Percentiles rank a stretch among this genome's conserved stretches.
These are phyloP conservation scores for Phaonia tiefii DNA, from an alignment of 2,888 invertebrate species.

Conservation along the genomic window DNA sequence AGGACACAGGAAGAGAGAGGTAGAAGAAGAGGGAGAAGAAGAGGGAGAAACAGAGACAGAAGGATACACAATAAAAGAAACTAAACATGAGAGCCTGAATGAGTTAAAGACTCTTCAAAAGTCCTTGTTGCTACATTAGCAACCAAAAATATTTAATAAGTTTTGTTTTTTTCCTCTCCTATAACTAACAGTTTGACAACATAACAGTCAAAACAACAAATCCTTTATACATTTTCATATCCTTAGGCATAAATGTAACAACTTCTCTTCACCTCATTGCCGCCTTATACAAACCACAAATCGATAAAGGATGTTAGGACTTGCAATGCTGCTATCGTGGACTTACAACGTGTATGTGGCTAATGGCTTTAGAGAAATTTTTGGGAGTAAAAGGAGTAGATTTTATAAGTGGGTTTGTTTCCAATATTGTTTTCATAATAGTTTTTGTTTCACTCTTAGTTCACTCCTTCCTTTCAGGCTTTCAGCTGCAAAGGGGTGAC, in stretches of 20 bases:
- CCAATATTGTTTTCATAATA: background rate
- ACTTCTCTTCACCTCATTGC: too few species aligned
- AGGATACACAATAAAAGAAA: too few species aligned
- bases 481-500: background rate
- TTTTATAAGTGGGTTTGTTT: background rate
- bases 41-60: background rate
- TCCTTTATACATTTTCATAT: constrained; percentile 5
- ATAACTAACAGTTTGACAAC: constrained; percentile 3
- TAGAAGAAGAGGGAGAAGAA: background rate
- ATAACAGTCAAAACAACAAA: background rate
- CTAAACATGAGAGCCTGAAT: background rate
- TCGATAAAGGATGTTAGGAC: too few species aligned
- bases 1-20: background rate
- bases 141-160: constrained; percentile 27
- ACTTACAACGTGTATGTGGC: too few species aligned
- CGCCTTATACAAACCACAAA: too few species aligned
- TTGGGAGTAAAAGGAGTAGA: too few species aligned
- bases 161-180: background rate
- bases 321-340: too few species aligned
- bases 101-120: background rate
- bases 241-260: background rate
- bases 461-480: background rate
- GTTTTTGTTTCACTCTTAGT: background rate
- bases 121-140: constrained; percentile 1
- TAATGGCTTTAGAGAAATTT: too few species aligned